Conservation (phyloP, 2,888 invertebrate genomes). For the Dusona sp. region DNA sequence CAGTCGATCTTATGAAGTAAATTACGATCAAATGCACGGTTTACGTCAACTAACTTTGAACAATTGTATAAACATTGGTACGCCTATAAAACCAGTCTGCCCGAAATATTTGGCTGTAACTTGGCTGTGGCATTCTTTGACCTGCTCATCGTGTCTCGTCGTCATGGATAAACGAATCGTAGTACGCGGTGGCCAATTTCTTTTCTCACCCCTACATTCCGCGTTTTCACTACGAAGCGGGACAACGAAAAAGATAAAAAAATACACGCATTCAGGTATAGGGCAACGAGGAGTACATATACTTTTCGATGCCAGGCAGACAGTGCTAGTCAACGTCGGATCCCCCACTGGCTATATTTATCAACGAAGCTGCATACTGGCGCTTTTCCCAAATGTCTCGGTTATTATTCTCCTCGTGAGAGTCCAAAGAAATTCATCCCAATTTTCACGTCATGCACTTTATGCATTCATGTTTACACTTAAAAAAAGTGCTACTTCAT, state of each 20-base stretch:
- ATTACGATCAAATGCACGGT: background rate
- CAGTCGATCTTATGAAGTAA: background rate
- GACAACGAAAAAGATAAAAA: constrained; percentile 22
- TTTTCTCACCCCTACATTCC: constrained; percentile 33
- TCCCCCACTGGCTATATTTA: constrained; percentile 77
- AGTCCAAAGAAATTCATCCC: background rate
- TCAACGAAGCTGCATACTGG: constrained; percentile 76
- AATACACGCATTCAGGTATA: background rate
- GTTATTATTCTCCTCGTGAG: constrained; percentile 43
- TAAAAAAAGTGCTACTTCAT: background rate
- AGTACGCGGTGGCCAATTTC: constrained; percentile 33
- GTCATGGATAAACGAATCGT: constrained; percentile 31
- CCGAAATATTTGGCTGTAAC: constrained; percentile 37
- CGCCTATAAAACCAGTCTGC: constrained; percentile 11
- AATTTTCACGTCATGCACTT: background rate
- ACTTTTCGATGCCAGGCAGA: constrained; percentile 60
- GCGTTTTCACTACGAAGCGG: constrained; percentile 53
- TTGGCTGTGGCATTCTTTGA: constrained; percentile 24
- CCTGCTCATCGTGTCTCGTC: constrained; percentile 24
- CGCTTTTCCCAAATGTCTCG: constrained; percentile 68
- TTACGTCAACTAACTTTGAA: background rate
- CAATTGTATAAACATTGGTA: background rate
- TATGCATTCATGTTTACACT: background rate
- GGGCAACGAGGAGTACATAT: background rate
- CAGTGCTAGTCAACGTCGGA: constrained; percentile 47